These are phyloP conservation scores for Podiceps cristatus DNA, from an alignment of 2,113 vertebrate species.

Conservation along the genomic window DNA sequence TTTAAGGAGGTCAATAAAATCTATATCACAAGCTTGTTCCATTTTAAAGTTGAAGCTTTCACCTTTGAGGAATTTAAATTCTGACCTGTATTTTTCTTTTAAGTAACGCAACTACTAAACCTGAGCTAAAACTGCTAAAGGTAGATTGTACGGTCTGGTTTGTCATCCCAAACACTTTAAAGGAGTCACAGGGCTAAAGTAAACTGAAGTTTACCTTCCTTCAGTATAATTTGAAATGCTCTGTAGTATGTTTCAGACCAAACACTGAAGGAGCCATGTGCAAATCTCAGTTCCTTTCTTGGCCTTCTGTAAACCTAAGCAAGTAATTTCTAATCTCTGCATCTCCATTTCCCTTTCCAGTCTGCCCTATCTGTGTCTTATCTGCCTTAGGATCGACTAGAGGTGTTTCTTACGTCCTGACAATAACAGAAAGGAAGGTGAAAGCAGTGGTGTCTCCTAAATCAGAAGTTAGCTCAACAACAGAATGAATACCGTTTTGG, in stretches of 20 bases:
- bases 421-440: neutral
- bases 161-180: neutral
- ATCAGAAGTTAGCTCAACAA: neutral
- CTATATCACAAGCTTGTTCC: neutral
- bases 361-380: neutral
- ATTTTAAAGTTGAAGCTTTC: conserved; percentile 18
- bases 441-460: neutral
- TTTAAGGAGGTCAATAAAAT: conserved; percentile 66
- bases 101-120: neutral
- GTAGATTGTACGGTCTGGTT: neutral
- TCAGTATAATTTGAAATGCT: neutral
- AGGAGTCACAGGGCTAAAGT: neutral
- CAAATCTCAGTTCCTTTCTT: neutral
- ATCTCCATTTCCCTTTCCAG: neutral
- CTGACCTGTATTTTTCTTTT: conserved; percentile 3
- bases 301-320: neutral
- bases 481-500: neutral
- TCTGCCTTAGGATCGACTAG: neutral
- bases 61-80: conserved; percentile 37
- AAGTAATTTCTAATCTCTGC: neutral
- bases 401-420: neutral
- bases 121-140: neutral
- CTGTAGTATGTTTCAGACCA: neutral
- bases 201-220: neutral
- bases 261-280: neutral